Base-by-base conservation (phyloP, 2,888 invertebrate genomes). In the Gandaritis pyraliata region DNA sequence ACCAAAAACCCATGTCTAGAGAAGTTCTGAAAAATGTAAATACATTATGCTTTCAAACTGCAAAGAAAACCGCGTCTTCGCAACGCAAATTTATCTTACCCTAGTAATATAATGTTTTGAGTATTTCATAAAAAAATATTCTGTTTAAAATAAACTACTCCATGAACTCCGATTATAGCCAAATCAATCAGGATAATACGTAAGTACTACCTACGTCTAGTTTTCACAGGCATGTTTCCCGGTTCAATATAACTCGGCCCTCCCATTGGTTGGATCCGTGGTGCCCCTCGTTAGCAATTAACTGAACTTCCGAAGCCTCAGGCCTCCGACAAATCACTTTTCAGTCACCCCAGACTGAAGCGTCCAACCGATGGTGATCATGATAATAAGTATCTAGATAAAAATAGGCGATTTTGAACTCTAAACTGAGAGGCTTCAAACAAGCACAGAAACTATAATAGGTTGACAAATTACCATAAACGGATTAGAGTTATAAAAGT, bases 251-350 rank as follows among this genome's bases (percentile, higher is more conserved):
- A 67, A 70, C 58, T 68, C 66, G 82, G 73, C 75, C 77, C 73
- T 85, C 86, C 90, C 81, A 90, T 90, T 89, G 90, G 90, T 83
- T 73, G 85, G 80, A 71, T 80, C 72, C 66, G 75, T 83, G 85
- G 83, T 85, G 84, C 88, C 89, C 87, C 85, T 84, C 86, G 77
- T 71, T 72, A 73, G 83, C 85, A 86, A 90, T 90, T 89, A 88
- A 83, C 79, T 74, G 73, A 75, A 79, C 85, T 88, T 88, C 89
- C 88, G 84, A 72, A 62, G 85, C 88, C 85, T 66, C 58, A 72
- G 87, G 90, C 85, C 72, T 80, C 72, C 79, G 83, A 78, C 86
- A 88, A 90, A 88, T 89, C 85, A 82, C 76, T 86, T 88, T 86
- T 77, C 76, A 80, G 78, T 69, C 77, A 72, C 75, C 81, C 29